These are phyloP conservation scores for Cheirogaleus major DNA, from an alignment of 2,797 vertebrate genomes.

Conservation along the genomic window DNA sequence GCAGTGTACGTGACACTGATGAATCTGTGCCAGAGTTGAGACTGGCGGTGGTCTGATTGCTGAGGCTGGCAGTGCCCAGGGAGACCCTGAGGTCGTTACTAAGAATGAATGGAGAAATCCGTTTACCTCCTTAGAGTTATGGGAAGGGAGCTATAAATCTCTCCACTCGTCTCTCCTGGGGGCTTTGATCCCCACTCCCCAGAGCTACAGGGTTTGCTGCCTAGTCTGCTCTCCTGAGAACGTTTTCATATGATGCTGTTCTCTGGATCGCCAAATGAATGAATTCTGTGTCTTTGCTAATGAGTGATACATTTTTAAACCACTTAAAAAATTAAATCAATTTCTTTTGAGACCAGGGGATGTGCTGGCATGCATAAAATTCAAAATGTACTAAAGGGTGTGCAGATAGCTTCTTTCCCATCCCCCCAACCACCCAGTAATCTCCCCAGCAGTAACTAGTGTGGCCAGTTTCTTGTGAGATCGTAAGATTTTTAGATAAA, in stretches of 20 bases:
- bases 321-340: neutral
- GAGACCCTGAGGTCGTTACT: constrained; percentile 51
- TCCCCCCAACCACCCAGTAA: neutral
- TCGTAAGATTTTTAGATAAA: neutral
- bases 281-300: neutral
- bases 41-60: constrained; percentile 40
- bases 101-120: constrained; percentile 36
- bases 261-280: neutral
- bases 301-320: neutral
- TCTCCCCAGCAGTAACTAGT: neutral
- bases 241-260: neutral
- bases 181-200: neutral
- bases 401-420: accelerated
- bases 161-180: no score
- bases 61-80: constrained; percentile 24
- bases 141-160: neutral
- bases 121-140: neutral
- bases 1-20: constrained; percentile 17
- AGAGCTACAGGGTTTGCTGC: neutral
- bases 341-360: neutral
- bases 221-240: neutral
- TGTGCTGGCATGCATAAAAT: neutral
- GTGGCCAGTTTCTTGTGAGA: neutral
- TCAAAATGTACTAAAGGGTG: neutral
- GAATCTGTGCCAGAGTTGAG: constrained; percentile 31